phyloP scores from a whole-genome alignment of 2,113 vertebrate species.

The Crotalus tigris region DNA sequence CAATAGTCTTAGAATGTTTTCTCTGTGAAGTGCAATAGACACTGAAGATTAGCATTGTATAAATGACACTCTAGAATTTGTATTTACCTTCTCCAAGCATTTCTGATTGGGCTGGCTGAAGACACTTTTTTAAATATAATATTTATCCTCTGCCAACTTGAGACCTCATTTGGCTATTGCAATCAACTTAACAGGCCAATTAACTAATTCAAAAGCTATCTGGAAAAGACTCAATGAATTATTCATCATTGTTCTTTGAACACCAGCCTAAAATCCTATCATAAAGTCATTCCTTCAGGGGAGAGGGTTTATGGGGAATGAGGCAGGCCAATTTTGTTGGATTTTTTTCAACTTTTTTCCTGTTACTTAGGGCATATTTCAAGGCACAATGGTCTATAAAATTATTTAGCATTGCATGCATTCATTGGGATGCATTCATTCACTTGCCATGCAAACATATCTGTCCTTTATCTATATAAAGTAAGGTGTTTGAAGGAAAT shows the following conservation, averaged over 20 bases:
- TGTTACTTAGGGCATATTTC: not conserved
- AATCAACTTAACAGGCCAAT: not conserved
- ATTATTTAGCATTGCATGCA: not conserved
- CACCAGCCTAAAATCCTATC: not conserved
- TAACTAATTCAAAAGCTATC: not conserved
- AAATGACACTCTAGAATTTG: not conserved
- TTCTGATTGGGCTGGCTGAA: not conserved
- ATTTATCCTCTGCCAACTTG: not conserved
- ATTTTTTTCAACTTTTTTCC: not conserved
- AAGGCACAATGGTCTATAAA: not conserved
- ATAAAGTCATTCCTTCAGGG: not conserved
- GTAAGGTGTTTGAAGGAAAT: not conserved
- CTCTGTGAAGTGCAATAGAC: not conserved
- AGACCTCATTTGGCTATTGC: not conserved
- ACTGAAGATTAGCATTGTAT: not conserved
- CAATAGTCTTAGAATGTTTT: conserved; percentile 15
- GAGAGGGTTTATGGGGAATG: not conserved
- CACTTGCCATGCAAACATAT: not conserved
- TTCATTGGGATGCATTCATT: not conserved
- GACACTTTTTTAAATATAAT: conserved; percentile 9
- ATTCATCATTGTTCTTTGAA: not conserved
- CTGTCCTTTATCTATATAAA: not conserved
- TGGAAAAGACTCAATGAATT: not conserved
- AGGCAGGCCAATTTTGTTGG: not conserved
- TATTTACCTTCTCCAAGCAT: conserved; percentile 9